These are phyloP conservation scores for Lithobates pipiens DNA, from an alignment of 2,797 vertebrate species.

Conservation along the genomic window DNA sequence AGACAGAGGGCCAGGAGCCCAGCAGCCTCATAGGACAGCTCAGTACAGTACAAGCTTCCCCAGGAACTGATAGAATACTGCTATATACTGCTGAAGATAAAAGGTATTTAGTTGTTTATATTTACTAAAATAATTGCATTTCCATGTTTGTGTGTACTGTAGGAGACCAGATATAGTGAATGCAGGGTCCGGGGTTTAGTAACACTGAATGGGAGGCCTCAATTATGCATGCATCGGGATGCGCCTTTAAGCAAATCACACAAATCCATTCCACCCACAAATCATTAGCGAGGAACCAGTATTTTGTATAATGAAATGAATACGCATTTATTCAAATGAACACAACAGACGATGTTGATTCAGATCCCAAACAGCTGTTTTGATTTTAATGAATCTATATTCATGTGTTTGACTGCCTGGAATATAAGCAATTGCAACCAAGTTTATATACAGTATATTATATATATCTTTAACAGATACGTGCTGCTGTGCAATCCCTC, in stretches of 20 bases:
- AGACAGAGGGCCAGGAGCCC: no score
- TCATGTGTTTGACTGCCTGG: slow-evolving; percentile 14
- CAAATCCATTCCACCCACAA: not conserved
- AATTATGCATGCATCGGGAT: not conserved
- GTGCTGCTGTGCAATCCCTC: not conserved
- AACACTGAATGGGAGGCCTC: not conserved
- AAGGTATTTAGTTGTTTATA: no score
- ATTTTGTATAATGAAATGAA: slow-evolving; percentile 55
- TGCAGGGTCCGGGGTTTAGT: no score
- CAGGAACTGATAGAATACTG: no score
- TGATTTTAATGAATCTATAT: slow-evolving; percentile 52
- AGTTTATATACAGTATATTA: not conserved
- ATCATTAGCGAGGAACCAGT: slow-evolving; percentile 7
- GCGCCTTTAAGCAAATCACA: not conserved
- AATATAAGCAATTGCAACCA: slow-evolving; percentile 22
- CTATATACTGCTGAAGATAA: no score
- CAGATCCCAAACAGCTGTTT: slow-evolving; percentile 48
- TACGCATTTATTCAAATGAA: slow-evolving; percentile 58
- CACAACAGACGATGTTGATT: slow-evolving; percentile 37
- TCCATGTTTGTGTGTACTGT: no score
- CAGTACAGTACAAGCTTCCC: no score
- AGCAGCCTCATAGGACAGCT: no score
- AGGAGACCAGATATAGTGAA: no score
- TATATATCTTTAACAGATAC: not conserved
- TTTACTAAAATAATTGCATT: no score